Percentiles rank a stretch among this genome's conserved stretches.
Conservation (phyloP, 2,797 vertebrate genomes). For the Catamblyrhynchus diadema region DNA sequence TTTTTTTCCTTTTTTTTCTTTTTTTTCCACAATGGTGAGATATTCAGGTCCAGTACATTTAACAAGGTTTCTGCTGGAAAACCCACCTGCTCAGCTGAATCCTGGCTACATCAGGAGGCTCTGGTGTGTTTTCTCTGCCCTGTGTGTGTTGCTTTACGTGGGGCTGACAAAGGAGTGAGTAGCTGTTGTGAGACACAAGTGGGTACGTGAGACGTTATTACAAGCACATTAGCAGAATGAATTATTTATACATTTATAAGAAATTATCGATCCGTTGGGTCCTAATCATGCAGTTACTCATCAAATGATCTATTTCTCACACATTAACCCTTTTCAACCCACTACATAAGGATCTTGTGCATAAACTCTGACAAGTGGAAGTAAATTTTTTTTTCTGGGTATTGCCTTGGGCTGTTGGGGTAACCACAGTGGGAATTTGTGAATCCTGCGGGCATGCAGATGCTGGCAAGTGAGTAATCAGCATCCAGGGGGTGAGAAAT, state of each 20-base stretch:
- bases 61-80: neutral
- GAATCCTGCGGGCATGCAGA: rapidly evolving
- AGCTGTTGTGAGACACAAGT: neutral
- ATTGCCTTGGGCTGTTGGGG: rapidly evolving
- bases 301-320: neutral
- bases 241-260: neutral
- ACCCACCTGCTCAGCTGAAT: neutral
- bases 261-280: slow-evolving; percentile 3
- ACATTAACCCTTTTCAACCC: neutral
- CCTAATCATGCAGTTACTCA: slow-evolving; percentile 1
- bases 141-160: neutral
- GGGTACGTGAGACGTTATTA: neutral
- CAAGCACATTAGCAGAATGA: neutral
- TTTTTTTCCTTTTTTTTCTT: neutral
- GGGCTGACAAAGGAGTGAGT: neutral
- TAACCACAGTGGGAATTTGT: neutral
- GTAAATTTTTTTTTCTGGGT: rapidly evolving
- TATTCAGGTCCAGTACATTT: rapidly evolving
- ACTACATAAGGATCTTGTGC: rapidly evolving
- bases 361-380: neutral
- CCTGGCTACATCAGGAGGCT: rapidly evolving
- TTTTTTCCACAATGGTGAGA: rapidly evolving
- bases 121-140: neutral
- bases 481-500: neutral
- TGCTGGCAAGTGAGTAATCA: neutral